phyloP scores from a whole-genome alignment of 2,797 vertebrate genomes.

The Sebastes minor region DNA sequence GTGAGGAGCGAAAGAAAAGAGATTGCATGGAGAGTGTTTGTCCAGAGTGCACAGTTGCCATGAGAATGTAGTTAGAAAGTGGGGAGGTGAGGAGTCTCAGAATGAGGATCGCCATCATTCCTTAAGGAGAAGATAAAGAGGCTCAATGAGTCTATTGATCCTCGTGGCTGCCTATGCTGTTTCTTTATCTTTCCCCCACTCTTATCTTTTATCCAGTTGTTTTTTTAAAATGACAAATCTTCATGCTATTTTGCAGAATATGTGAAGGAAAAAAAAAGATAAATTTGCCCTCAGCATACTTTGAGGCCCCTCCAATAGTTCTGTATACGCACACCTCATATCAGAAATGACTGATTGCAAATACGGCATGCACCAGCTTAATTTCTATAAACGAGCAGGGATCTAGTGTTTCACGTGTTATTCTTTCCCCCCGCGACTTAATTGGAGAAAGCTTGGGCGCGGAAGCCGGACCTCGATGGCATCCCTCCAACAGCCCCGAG shows the following conservation, averaged over 20 bases:
- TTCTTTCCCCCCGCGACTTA: conserved; percentile 67
- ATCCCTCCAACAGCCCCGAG: conserved; percentile 66
- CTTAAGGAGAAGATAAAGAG: conserved; percentile 74
- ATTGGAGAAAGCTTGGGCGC: conserved; percentile 67
- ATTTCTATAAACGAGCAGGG: conserved; percentile 53
- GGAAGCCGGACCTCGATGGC: conserved; percentile 66
- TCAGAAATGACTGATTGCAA: conserved; percentile 63
- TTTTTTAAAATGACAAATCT: conserved; percentile 27
- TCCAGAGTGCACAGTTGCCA: conserved; percentile 74
- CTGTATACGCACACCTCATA: conserved; percentile 5
- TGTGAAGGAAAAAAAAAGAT: background rate
- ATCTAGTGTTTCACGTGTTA: conserved; percentile 68
- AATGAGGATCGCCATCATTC: conserved; percentile 67
- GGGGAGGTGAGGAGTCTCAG: conserved; percentile 40
- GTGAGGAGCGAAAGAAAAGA: conserved; percentile 47
- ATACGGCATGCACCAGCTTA: conserved; percentile 28
- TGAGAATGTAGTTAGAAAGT: conserved; percentile 70
- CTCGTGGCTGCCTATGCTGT: conserved; percentile 52
- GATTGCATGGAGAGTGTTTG: conserved; percentile 60
- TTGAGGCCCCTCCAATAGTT: conserved; percentile 16
- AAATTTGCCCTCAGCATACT: conserved; percentile 20
- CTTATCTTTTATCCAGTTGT: conserved; percentile 6
- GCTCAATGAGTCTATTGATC: conserved; percentile 80
- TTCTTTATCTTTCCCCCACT: background rate
- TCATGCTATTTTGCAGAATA: background rate